These are phyloP conservation scores for Trachurus trachurus DNA, from an alignment of 2,797 vertebrate species.

Conservation along the genomic window DNA sequence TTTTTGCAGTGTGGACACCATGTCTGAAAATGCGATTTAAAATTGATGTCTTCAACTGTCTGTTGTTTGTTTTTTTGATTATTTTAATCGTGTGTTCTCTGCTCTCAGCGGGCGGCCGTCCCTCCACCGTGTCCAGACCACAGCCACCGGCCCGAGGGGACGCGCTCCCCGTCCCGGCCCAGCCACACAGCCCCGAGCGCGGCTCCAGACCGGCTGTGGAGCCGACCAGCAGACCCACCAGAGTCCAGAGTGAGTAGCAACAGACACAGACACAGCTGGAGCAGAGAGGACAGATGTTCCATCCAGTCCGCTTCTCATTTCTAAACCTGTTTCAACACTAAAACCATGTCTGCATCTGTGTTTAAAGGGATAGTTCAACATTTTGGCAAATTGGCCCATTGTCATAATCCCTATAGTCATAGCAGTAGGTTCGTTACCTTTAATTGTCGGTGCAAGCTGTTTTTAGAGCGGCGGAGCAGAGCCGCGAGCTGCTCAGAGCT, in stretches of 20 bases:
- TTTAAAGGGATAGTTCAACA: too few relatives aligned
- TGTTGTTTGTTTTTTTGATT: neutral
- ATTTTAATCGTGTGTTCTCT: neutral
- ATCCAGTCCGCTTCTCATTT: neutral
- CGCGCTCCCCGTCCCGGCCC: constrained; percentile 6
- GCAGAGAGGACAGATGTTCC: neutral
- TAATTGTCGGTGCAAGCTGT: too few relatives aligned
- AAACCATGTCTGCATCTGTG: neutral
- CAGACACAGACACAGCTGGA: neutral
- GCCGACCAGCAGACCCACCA: constrained; percentile 32
- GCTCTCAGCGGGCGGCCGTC: neutral
- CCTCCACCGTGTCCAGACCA: constrained; percentile 23
- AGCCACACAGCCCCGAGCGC: neutral
- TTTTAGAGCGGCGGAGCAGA: too few relatives aligned
- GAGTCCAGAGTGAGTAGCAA: constrained; percentile 73
- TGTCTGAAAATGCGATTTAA: too few relatives aligned
- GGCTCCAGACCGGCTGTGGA: constrained; percentile 9
- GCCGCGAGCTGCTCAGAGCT: too few relatives aligned
- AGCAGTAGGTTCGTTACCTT: too few relatives aligned
- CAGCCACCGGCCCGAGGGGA: constrained; percentile 29
- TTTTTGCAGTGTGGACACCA: too few relatives aligned
- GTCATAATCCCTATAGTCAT: too few relatives aligned
- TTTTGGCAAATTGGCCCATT: too few relatives aligned
- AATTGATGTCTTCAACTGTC: too few relatives aligned
- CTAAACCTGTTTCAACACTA: neutral